phyloP scores from a whole-genome alignment of 2,797 vertebrate species.

The Microcaecilia unicolor region DNA sequence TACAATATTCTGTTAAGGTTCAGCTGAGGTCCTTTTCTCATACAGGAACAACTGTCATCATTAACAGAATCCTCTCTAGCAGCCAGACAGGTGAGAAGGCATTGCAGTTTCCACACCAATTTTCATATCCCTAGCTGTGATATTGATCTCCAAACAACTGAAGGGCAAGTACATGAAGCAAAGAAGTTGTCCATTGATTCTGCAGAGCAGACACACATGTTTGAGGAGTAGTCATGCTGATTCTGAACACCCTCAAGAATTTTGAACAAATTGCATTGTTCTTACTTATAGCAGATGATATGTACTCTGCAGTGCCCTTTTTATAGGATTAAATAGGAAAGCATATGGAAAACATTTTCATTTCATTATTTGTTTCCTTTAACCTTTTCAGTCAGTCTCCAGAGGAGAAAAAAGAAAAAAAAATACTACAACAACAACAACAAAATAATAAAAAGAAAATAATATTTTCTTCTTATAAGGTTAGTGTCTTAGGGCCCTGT shows the following conservation, averaged over 20 bases:
- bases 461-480: no score
- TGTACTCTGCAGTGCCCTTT: no score
- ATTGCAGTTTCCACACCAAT: not conserved
- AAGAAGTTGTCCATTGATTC: constrained; percentile 21
- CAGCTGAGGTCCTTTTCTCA: not conserved
- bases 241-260: not conserved
- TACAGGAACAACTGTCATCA: no score
- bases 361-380: no score
- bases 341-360: no score
- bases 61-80: not conserved
- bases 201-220: not conserved
- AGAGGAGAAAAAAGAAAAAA: no score
- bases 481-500: no score
- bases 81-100: not conserved
- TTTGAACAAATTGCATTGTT: not conserved
- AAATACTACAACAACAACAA: no score
- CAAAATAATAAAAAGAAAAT: no score
- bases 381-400: no score
- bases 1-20: not conserved
- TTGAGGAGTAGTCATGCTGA: not conserved
- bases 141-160: constrained; percentile 16
- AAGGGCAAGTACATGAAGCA: not conserved
- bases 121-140: constrained; percentile 7
- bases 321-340: no score
- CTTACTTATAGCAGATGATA: no score